phyloP scores from a whole-genome alignment of 1,140 invertebrate genomes.

The Palaemon carinicauda region DNA sequence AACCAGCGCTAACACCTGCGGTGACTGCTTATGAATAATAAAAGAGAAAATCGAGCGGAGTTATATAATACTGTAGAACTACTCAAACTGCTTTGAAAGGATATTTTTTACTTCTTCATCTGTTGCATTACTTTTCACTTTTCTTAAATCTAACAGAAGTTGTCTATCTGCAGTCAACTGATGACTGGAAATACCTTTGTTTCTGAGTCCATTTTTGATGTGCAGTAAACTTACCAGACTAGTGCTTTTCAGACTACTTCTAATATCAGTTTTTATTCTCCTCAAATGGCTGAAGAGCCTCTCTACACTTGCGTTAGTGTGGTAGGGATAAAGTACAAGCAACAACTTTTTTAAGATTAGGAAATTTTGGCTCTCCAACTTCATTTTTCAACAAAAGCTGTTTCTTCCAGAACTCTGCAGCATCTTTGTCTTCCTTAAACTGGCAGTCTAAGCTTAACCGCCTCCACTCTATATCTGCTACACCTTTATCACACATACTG shows the following conservation, averaged over 20 bases:
- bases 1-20: neutral
- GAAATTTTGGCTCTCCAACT: neutral
- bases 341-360: constrained; percentile 31
- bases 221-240: neutral
- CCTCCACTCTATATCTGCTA: constrained; percentile 10
- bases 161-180: neutral
- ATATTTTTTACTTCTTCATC: neutral
- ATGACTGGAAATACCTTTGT: neutral
- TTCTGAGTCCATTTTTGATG: constrained; percentile 14
- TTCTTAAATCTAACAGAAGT: neutral
- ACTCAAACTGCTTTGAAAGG: constrained; percentile 5
- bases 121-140: neutral
- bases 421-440: constrained; percentile 18
- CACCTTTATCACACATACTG: neutral
- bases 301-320: constrained; percentile 21
- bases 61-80: neutral
- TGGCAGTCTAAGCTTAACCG: constrained; percentile 11
- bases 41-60: no score
- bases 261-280: constrained; percentile 29
- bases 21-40: no score
- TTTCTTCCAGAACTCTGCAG: constrained; percentile 20
- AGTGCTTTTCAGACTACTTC: neutral
- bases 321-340: neutral
- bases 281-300: constrained; percentile 6
- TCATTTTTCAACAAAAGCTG: neutral